These are phyloP conservation scores for Gobio occitaniae DNA, from an alignment of 2,797 vertebrate species.

Conservation along the genomic window DNA sequence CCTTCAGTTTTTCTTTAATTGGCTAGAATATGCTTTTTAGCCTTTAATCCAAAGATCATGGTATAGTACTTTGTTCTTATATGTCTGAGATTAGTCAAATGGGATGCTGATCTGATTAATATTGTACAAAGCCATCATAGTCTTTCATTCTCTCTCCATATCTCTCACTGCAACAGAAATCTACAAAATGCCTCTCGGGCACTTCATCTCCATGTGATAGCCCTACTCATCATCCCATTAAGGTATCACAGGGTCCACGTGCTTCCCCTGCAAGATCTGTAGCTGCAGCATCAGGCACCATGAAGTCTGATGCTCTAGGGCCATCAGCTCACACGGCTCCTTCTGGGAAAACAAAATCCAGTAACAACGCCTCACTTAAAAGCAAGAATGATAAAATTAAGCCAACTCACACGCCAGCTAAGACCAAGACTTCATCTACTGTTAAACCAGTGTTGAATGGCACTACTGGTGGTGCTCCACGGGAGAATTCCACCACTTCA, in stretches of 20 bases:
- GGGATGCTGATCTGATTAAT: slow-evolving; percentile 27
- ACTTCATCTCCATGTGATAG: slow-evolving; percentile 74
- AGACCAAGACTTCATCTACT: slow-evolving; percentile 77
- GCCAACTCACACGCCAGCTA: slow-evolving; percentile 74
- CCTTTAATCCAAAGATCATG: slow-evolving; percentile 20
- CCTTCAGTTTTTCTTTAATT: not conserved
- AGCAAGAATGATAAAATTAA: slow-evolving; percentile 83
- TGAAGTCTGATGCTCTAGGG: slow-evolving; percentile 96
- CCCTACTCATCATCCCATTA: slow-evolving; percentile 73
- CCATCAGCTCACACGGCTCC: slow-evolving; percentile 79
- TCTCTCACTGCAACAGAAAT: slow-evolving; percentile 73
- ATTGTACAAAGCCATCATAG: slow-evolving; percentile 12
- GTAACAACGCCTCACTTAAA: slow-evolving; percentile 81
- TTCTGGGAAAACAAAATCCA: slow-evolving; percentile 79
- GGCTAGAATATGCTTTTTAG: slow-evolving; percentile 10
- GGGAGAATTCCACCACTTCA: slow-evolving; percentile 73
- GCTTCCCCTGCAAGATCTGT: slow-evolving; percentile 66
- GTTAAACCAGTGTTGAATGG: slow-evolving; percentile 80
- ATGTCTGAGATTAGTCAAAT: slow-evolving; percentile 31
- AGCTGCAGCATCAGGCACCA: slow-evolving; percentile 75
- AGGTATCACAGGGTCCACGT: slow-evolving; percentile 67
- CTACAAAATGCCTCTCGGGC: slow-evolving; percentile 77
- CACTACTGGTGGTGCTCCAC: slow-evolving; percentile 73
- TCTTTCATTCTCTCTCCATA: not conserved
- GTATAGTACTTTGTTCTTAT: slow-evolving; percentile 5